Percentiles rank a stretch among this genome's conserved stretches.
Conservation (phyloP, 2,113 vertebrate species). For the Notechis scutatus region DNA sequence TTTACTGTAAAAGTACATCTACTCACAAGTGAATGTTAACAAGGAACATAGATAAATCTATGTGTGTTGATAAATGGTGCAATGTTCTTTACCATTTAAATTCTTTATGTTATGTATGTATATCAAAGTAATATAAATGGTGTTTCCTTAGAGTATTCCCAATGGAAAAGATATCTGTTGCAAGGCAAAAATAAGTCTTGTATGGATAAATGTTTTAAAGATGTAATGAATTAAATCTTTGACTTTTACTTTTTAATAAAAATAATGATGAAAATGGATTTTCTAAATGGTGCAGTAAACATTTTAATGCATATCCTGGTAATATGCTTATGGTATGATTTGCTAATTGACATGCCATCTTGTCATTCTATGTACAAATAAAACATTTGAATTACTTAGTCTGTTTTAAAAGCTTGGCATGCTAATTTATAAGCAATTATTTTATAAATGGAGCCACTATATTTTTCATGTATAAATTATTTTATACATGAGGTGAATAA, state of each 20-base stretch:
- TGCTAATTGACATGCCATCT: not conserved
- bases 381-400: not conserved
- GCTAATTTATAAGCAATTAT: not conserved
- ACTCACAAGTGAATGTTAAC: constrained; percentile 30
- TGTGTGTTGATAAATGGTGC: constrained; percentile 5
- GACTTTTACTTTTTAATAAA: not conserved
- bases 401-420: not conserved
- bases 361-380: not conserved
- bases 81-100: not conserved
- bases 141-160: not conserved
- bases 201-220: not conserved
- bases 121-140: not conserved
- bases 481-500: not conserved
- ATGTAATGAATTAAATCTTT: not conserved
- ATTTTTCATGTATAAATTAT: not conserved
- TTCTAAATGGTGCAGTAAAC: not conserved
- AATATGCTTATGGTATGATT: not conserved
- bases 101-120: not conserved
- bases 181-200: not conserved
- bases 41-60: constrained; percentile 24
- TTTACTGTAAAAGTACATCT: constrained; percentile 45
- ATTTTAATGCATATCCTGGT: not conserved
- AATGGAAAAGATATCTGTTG: not conserved
- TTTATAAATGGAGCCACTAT: not conserved
- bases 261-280: not conserved